Conservation (phyloP, 2,797 vertebrate species). For the Cetoscarus ocellatus region DNA sequence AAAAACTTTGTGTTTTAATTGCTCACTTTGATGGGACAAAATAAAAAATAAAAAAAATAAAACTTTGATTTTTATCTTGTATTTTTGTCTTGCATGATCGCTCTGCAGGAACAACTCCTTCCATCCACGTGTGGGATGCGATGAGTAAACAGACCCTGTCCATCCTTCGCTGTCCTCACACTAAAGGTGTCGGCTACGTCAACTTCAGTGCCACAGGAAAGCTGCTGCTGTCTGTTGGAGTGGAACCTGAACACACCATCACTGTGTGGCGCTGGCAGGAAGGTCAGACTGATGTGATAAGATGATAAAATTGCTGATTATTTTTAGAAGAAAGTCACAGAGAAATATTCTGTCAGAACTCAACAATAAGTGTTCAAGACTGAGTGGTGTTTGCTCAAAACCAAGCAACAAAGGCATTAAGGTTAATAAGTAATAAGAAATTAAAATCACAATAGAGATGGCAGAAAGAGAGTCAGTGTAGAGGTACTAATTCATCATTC, state of each 20-base stretch:
- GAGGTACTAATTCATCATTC: too few species aligned
- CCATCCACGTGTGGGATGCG: constrained; percentile 95
- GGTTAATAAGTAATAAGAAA: too few species aligned
- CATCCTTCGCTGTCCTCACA: constrained; percentile 93
- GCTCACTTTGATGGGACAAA: rapidly evolving
- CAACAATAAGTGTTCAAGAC: too few species aligned
- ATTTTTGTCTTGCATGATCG: background rate
- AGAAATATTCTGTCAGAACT: too few species aligned
- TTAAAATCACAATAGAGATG: too few species aligned
- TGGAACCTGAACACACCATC: constrained; percentile 94
- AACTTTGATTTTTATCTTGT: background rate
- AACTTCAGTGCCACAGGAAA: constrained; percentile 97
- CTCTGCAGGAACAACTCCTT: constrained; percentile 89
- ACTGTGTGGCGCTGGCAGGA: constrained; percentile 97
- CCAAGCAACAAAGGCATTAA: too few species aligned
- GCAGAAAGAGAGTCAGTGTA: too few species aligned
- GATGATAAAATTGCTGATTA: background rate
- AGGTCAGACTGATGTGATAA: constrained; percentile 78
- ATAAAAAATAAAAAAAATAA: too few species aligned
- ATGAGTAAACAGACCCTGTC: constrained; percentile 95
- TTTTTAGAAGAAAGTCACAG: background rate
- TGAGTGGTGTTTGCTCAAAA: too few species aligned
- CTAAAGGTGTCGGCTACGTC: constrained; percentile 92
- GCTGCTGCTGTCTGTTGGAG: constrained; percentile 93
- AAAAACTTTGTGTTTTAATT: background rate